A percentile compares a stretch with the other conserved stretches of the same genome.
Conservation (phyloP, 2,797 vertebrate species). For the Hippopotamyrus pictus region DNA sequence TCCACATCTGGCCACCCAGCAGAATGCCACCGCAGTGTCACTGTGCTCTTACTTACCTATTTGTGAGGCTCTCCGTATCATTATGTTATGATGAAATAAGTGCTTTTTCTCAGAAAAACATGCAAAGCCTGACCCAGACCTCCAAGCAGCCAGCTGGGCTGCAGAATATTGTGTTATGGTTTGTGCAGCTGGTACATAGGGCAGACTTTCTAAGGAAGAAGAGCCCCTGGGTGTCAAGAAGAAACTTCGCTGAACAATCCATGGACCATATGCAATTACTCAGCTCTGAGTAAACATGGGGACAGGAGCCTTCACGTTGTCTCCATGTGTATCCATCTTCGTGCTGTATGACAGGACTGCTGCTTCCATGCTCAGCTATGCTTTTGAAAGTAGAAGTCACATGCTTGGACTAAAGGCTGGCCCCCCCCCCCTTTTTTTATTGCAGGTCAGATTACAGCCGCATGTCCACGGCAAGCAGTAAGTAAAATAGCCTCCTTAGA, state of each 20-base stretch:
- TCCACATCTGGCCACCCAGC: background rate
- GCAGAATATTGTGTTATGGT: background rate
- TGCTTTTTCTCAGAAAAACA: background rate
- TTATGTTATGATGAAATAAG: background rate
- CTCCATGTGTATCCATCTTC: background rate
- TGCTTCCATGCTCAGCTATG: background rate
- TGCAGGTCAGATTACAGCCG: slow-evolving; percentile 91
- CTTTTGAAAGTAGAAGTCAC: slow-evolving; percentile 32
- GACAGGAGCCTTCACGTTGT: background rate
- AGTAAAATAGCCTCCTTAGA: slow-evolving; percentile 57
- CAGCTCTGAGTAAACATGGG: background rate
- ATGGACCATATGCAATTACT: background rate
- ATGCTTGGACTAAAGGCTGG: slow-evolving; percentile 43
- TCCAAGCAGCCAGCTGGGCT: background rate
- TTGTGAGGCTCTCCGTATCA: background rate
- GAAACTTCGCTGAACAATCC: background rate
- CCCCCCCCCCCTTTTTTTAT: slow-evolving; percentile 46
- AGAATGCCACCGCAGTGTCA: background rate
- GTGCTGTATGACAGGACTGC: slow-evolving; percentile 17
- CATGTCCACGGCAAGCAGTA: slow-evolving; percentile 87
- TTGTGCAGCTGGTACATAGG: background rate
- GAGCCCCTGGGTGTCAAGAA: background rate
- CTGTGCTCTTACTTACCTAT: background rate
- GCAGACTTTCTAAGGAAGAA: background rate
- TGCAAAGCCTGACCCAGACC: background rate